Evolutionary conservation across 1,140 invertebrate species (phyloP), one percentile per base, ranked within the genome.

Genomic region (Pissodes strobi): DNA sequence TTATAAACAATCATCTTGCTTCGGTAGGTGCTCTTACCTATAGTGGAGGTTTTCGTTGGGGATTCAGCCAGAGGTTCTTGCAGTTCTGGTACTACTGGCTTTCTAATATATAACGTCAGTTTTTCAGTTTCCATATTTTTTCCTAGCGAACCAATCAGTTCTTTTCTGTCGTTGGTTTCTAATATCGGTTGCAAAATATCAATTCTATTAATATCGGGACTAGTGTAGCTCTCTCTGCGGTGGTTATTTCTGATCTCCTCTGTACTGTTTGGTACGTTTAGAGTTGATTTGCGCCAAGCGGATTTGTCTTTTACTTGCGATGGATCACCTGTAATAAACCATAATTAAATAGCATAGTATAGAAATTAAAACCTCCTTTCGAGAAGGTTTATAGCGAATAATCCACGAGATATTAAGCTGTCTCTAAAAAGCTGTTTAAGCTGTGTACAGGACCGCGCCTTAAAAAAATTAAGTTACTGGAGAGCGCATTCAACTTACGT

Each of bases 241-340:
- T 66, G 66, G 22, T 69, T 70, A 8, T 71, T 67, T 49, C 70
- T 71, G 0, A 74, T 75, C 56, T 86, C 85, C 74, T 90, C 88
- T 23, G 81, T 73, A 64, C 82, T 85, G 70, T 84, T 85, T 53
- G 83, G 79, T 48, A 87, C 83, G 77, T 87, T 89, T 1, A 88
- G 74, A 69, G 82, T 88, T 6, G 87, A 90, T 74, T 92, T 89
- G 70, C 90, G 82, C 82, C 90, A 91, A 21, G 87, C 82, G 37
- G 88, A 88, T 77, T 88, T 89, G 72, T 93, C 90, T 79, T 90
- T 90, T 39, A 81, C 82, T 76, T 86, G 83, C 19, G 86, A 86
- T 80, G 90, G 87, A 15, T 86, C 86, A 81, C 89, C 89, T 90
- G 74, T 22, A 63, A 13, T 2, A 19, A 53, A 39, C 43, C 15